phyloP scores from a whole-genome alignment of 2,797 vertebrate genomes.

The Parambassis ranga region DNA sequence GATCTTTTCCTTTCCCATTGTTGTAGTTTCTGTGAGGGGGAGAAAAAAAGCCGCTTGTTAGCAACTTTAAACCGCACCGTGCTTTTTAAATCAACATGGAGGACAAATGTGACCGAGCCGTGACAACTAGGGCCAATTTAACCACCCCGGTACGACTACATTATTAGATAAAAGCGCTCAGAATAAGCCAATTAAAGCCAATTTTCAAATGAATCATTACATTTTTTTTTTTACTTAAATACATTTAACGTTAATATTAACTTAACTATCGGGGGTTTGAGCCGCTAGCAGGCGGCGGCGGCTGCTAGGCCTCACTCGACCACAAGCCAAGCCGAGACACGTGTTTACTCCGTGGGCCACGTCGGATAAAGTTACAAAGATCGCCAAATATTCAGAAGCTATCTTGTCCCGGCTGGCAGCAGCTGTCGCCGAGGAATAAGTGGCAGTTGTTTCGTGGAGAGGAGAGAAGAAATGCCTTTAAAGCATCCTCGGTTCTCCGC shows the following conservation, averaged over 20 bases:
- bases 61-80: fast-evolving
- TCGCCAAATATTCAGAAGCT: conserved; percentile 46
- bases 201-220: too few relatives aligned
- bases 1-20: conserved; percentile 86
- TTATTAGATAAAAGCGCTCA: too few relatives aligned
- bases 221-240: too few relatives aligned
- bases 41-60: neutral
- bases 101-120: too few relatives aligned
- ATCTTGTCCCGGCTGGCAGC: neutral
- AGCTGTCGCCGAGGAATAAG: conserved; percentile 18
- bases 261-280: too few relatives aligned
- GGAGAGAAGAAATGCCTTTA: neutral
- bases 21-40: conserved; percentile 70
- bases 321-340: conserved; percentile 75
- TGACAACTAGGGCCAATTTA: too few relatives aligned
- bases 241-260: too few relatives aligned
- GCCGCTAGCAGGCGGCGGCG: conserved; percentile 8
- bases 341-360: conserved; percentile 77
- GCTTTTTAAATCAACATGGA: too few relatives aligned
- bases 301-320: conserved; percentile 67
- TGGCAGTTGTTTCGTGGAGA: conserved; percentile 20
- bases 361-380: conserved; percentile 74
- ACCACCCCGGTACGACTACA: too few relatives aligned
- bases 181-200: too few relatives aligned
- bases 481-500: conserved; percentile 26